A percentile compares a stretch with the other conserved stretches of the same genome.
phyloP scores from a whole-genome alignment of 1,140 invertebrate species.

The Polypedilum pembai region DNA sequence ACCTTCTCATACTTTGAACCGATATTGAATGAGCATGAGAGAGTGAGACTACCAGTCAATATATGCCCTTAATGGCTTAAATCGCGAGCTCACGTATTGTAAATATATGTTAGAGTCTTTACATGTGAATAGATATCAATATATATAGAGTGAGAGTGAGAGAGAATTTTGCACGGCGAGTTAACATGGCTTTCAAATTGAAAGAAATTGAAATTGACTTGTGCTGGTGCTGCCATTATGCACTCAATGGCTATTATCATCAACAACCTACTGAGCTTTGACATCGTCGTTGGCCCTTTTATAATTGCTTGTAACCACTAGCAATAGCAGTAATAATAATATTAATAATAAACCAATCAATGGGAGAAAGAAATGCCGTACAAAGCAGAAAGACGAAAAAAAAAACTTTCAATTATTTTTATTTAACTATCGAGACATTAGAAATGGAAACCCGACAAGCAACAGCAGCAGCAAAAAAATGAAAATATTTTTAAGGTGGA shows the following conservation, averaged over 20 bases:
- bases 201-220: slow-evolving; percentile 19
- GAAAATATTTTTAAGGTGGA: neutral
- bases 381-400: neutral
- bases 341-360: neutral
- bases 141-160: neutral
- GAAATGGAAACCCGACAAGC: neutral
- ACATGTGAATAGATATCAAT: neutral
- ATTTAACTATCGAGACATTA: slow-evolving; percentile 10
- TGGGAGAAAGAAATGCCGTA: neutral
- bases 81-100: neutral
- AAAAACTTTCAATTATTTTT: slow-evolving; percentile 18
- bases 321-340: neutral
- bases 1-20: neutral
- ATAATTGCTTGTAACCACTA: neutral
- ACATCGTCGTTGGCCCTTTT: slow-evolving; percentile 9
- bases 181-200: neutral
- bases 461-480: neutral
- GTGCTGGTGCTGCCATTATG: neutral
- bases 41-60: neutral
- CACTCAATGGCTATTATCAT: slow-evolving; percentile 17
- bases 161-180: neutral
- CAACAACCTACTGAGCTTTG: slow-evolving; percentile 16
- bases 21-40: slow-evolving; percentile 3
- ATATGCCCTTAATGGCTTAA: neutral
- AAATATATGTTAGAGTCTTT: neutral